These are phyloP conservation scores for Timema cristinae DNA, from an alignment of 2,888 invertebrate species.

Conservation along the genomic window DNA sequence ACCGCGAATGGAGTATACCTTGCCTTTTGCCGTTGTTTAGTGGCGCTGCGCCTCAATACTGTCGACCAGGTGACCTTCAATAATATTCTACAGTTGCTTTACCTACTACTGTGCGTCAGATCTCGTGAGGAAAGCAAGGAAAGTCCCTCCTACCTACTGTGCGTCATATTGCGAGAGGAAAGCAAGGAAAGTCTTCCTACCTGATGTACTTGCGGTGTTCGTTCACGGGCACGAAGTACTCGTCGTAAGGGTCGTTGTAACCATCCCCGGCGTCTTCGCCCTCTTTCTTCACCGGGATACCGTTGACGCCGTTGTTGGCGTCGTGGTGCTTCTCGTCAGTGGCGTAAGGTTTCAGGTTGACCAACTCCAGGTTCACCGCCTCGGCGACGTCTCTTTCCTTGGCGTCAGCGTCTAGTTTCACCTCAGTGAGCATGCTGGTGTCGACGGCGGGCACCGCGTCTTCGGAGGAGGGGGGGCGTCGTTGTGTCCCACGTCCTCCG, in stretches of 20 bases:
- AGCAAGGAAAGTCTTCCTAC: constrained; percentile 46
- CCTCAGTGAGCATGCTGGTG: constrained; percentile 21
- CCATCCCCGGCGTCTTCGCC: constrained; percentile 43
- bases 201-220: constrained; percentile 82
- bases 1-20: no score
- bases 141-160: constrained; percentile 58
- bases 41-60: no score
- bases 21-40: no score
- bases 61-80: no score
- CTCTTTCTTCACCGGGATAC: constrained; percentile 57
- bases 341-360: constrained; percentile 61
- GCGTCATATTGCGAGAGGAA: no score
- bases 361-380: constrained; percentile 75
- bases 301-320: constrained; percentile 45
- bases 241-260: constrained; percentile 64
- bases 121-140: no score
- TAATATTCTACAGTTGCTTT: no score
- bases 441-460: constrained; percentile 15
- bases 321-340: constrained; percentile 49
- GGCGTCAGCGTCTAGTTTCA: constrained; percentile 4
- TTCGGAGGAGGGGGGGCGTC: not conserved
- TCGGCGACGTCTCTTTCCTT: constrained; percentile 46
- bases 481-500: no score
- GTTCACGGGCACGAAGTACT: constrained; percentile 81
- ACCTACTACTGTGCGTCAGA: no score